Evolutionary conservation across 2,113 vertebrate genomes (phyloP).

Genomic region (Xiphophorus maculatus): DNA sequence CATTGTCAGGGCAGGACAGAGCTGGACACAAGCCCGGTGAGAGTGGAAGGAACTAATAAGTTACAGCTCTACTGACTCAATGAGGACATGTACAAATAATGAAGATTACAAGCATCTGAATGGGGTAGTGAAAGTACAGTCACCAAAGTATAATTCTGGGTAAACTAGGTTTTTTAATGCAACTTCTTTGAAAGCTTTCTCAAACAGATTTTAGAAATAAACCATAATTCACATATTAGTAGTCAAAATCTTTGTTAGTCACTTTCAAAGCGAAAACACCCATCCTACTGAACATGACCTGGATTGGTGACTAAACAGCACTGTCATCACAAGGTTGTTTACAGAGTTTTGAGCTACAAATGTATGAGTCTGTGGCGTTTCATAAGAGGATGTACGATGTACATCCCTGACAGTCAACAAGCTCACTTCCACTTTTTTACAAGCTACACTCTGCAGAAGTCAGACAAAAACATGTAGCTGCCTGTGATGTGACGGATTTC

Average conservation of each 20-base stretch:
- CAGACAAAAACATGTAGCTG: slow-evolving; percentile 31
- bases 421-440: slow-evolving; percentile 80
- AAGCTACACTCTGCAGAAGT: slow-evolving; percentile 51
- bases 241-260: too few species aligned
- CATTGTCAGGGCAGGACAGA: slow-evolving; percentile 65
- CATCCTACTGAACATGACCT: not conserved
- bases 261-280: not conserved
- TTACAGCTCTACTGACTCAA: slow-evolving; percentile 58
- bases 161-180: not conserved
- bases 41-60: slow-evolving; percentile 76
- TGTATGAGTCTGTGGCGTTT: slow-evolving; percentile 64
- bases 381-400: slow-evolving; percentile 80
- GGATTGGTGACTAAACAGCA: not conserved
- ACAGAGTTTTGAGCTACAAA: slow-evolving; percentile 59
- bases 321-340: slow-evolving; percentile 50
- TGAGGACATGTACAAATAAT: slow-evolving; percentile 40
- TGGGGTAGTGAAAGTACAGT: slow-evolving; percentile 29
- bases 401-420: slow-evolving; percentile 73
- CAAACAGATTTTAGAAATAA: too few species aligned
- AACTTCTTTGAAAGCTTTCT: not conserved
- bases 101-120: slow-evolving; percentile 7
- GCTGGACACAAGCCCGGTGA: slow-evolving; percentile 55
- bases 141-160: not conserved
- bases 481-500: not conserved
- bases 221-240: too few species aligned